Evolutionary conservation across 2,888 invertebrate genomes (phyloP), one percentile per base, ranked within the genome.

Genomic region (Embidobia sp.): DNA sequence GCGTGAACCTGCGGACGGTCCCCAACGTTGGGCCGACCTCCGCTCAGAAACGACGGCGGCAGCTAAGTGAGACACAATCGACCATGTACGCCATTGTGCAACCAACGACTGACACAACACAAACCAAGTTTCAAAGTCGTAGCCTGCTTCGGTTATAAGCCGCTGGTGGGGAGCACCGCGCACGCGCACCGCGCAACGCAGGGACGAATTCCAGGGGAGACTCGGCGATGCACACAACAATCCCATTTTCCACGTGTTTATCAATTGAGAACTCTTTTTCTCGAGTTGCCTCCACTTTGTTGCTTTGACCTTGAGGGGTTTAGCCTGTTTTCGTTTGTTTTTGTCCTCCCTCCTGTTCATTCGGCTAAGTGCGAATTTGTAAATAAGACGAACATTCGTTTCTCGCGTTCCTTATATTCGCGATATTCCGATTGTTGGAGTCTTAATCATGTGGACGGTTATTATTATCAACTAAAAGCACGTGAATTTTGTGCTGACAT

Each of bases 11-110:
- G 81, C 83, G 84, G 86, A 88, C 88, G 88, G 88, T 85, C 72
- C 63, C 87, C 86, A 85, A 87, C 84, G 82, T 83, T 82, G 85
- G 86, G 85, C 87, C 87, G 87, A 82, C 87, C 85, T 86, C 87
- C 87, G 86, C 84, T 89, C 88, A 89, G 87, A 87, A 86, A 88
- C 87, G 81, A 86, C 86, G 84, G 84, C 86, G 83, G 83, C 84
- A 84, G 78, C 72, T 82, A 69, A 74, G 64, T 61, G 46, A 81
- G 61, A 66, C 64, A 82, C 57, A 73, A 81, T 74, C 81, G 51
- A 85, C 82, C 82, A 79, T 80, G 73, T 85, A 81, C 84, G 87
- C 88, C 89, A 89, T 89, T 84, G 87, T 87, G 86, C 86, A 84
- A 85, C 82, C 84, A 83, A 85, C 85, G 86, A 89, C 87, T 87